Evolutionary conservation across 2,797 vertebrate species (phyloP), one percentile per base, ranked within the genome.

Genomic region (Lutjanus campechanus): DNA sequence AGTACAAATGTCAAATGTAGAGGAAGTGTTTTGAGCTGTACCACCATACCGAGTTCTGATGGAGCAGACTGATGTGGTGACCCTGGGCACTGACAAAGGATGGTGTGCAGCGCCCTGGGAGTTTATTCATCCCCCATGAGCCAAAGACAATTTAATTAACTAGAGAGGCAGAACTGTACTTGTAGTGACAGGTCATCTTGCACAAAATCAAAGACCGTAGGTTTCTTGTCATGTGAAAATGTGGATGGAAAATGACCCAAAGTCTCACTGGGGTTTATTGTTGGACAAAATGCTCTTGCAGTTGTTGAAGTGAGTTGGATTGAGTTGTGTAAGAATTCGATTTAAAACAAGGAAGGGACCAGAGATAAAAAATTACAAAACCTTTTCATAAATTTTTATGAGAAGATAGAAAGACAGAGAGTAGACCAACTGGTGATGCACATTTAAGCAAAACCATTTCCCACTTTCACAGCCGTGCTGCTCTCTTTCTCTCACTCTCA

Each of bases 121-220:
- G 80, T 69, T 84, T 22, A 49, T 86, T 79, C 82, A 63, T 61
- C 71, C 82, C 77, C 69, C 22, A 4, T 59, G 82, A 88, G 83
- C 85, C 74, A 89, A 43, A 77, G 75, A 85, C 85, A 66, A 76
- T 90, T 87, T 80, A 89, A 87, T 90, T 87, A 89, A 85, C 81
- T 74, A 20, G 84, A 88, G 87, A 79, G 81, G 85, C 83, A 68
- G 72, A 17, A 29, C 67, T 85, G 64, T 82, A 83, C 86, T 76
- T 81, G 64, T 67, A 71, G 77, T 67, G 77, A 76, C 59, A 60
- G 9, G 20, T 22, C 73, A 47, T 8, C 10, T 58, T n/a, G 0
- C 22, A 63, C 44, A 58, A 50, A 73, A 62, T n/a, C 40, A 16
- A 60, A 73, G 44, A 16, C 36, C 1, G 29, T 11, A 69, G 36